These are phyloP conservation scores for Toxotes lorentzi DNA, from an alignment of 2,797 vertebrate genomes.

Conservation along the genomic window DNA sequence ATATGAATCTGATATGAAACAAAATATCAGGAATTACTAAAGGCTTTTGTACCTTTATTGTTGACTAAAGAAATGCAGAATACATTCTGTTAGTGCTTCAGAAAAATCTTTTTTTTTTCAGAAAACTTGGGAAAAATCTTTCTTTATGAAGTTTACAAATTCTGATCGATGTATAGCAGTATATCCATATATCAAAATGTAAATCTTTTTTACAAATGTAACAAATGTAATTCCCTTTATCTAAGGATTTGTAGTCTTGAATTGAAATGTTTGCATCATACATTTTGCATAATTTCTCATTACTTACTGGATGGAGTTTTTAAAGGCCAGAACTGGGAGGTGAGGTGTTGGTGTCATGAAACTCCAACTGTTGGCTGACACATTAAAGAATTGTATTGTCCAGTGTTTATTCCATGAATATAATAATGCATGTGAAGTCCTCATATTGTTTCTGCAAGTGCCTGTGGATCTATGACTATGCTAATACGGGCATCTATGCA, in stretches of 20 bases:
- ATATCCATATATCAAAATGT: neutral
- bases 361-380: too few relatives aligned
- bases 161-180: neutral
- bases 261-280: neutral
- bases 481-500: neutral
- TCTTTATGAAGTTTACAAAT: neutral
- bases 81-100: too few relatives aligned
- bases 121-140: neutral
- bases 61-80: neutral
- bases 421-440: neutral
- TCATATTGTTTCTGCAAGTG: neutral
- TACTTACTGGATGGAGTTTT: too few relatives aligned
- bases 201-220: neutral
- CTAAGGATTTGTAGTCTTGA: neutral
- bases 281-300: too few relatives aligned
- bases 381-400: too few relatives aligned
- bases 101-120: too few relatives aligned
- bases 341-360: too few relatives aligned
- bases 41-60: neutral
- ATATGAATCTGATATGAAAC: neutral
- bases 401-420: neutral
- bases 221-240: neutral
- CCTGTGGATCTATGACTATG: neutral
- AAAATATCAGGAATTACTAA: neutral
- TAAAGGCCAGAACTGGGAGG: too few relatives aligned